Evolutionary conservation across 35 echinoderm and acorn worm genomes (phyloP).

Genomic region (Acanthaster planci): DNA sequence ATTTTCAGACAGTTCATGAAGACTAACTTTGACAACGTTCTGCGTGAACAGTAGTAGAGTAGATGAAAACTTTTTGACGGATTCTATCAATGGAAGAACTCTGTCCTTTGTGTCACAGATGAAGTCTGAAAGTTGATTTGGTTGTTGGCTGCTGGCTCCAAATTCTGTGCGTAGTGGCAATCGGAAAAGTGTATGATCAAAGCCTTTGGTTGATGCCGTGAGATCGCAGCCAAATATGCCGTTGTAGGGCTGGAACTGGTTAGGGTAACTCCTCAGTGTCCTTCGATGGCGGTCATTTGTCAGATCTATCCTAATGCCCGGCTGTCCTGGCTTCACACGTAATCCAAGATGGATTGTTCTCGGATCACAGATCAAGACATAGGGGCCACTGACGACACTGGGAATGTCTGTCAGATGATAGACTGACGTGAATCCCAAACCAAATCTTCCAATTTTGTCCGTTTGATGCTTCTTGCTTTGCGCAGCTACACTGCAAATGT

Average conservation of each 20-base stretch:
- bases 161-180: conserved; percentile 65
- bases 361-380: conserved; percentile 74
- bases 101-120: conserved; percentile 21
- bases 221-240: conserved; percentile 80
- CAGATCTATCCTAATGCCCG: conserved; percentile 62
- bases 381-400: conserved; percentile 65
- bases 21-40: conserved; percentile 59
- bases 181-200: conserved; percentile 71
- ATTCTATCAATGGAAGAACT: neutral
- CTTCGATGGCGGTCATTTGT: neutral
- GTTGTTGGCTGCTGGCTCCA: conserved; percentile 32
- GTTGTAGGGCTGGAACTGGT: conserved; percentile 43
- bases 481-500: conserved; percentile 72
- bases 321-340: conserved; percentile 18
- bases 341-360: conserved; percentile 62
- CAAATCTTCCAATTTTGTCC: conserved; percentile 91
- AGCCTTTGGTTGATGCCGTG: neutral
- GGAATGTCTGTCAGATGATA: conserved; percentile 94
- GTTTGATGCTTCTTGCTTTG: conserved; percentile 64
- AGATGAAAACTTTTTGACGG: conserved; percentile 23
- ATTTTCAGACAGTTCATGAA: conserved; percentile 34
- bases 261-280: neutral
- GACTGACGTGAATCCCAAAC: conserved; percentile 91
- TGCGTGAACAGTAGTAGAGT: conserved; percentile 78
- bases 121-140: conserved; percentile 22